Evolutionary conservation across 1,140 invertebrate genomes (phyloP), one percentile per base, ranked within the genome.

Genomic region (Coenobita brevimanus): DNA sequence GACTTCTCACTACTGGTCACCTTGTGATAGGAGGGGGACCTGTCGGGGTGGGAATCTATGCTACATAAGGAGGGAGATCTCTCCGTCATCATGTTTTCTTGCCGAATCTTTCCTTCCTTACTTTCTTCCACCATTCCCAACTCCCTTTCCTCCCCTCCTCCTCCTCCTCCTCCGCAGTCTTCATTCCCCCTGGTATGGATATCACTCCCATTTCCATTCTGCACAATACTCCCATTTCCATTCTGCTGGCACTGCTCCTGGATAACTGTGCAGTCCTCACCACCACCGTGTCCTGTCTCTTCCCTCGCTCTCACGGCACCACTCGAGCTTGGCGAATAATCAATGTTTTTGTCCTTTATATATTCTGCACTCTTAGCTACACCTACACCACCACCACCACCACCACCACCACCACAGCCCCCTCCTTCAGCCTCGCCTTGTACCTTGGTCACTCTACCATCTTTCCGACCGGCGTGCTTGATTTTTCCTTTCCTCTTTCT

Each of bases 1-100:
- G 84, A 87, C 76, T 80, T 87, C 43, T 87, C 84, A 46, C 84
- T 87, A 33, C 84, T 80, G 13, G 84, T 87, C 38, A 87, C 84
- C 60, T 87, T 76, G 36, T 87, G 84, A 76, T 87, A 87, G 27
- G 84, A 87, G 17, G 67, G 84, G 1, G 84, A 87, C 43, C 67
- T 62, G 73, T 76, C 71, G 17, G 84, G 84, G n/a, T 62, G 54
- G 0, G 84, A 87, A 76, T 87, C 84, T 13, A 75, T 46, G 33
- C 84, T 87, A 21, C 84, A 60, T 21, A 30, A 15, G 17, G 84
- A 87, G 1, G 27, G 75, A 13, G 84, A 80, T 0, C 62, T 27
- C 1, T 50, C 80, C 10, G 21, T 43, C 3, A 21, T 21, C 10
- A 1, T 69, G 33, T 67, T 36, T 60, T 24, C 50, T 3, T 46